Evolutionary conservation across 1,140 invertebrate species (phyloP), one percentile per base, ranked within the genome.

Genomic region (Sycophaga agraensis): DNA sequence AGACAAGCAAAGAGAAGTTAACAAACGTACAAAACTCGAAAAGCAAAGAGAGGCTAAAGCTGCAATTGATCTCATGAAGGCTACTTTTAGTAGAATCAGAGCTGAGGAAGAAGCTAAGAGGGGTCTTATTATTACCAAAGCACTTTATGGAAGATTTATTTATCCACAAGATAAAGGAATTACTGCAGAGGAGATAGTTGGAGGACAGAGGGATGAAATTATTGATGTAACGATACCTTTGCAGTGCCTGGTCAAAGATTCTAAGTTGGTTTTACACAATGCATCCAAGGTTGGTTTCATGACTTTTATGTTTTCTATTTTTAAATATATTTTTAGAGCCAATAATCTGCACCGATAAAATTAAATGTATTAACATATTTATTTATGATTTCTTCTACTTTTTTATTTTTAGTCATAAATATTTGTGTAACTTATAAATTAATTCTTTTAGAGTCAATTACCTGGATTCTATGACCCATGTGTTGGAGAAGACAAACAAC

Each of bases 391-490:
- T n/a, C n/a, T n/a, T n/a, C n/a, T n/a, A n/a, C n/a, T n/a, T n/a
- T n/a, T n/a, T n/a, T n/a, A n/a, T 31, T 31, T 31, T 31, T 6
- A 31, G 11, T 31, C 4, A 6, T 31, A 31, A 31, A 31, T 6
- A 11, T 31, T 6, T 31, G 11, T 6, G 28, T 31, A 6, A 31
- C 11, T 31, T 31, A 31, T 4, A 4, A 31, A 57, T 63, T 34
- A 31, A 28, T 65, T 63, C 50, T 69, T 54, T 19, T 78, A 99
- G 96, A 90, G 90, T 73, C 91, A 97, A 74, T 79, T 99, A 50
- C 92, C 96, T 34, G 97, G 97, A 24, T 99, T 99, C 79, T 99
- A 93, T 79, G 97, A 99, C 79, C 94, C 96, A 0, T 94, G 93
- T 73, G 86, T 96, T 16, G 94, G 95, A 3, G 94, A 98, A 67